These are phyloP conservation scores for Syrphus vitripennis DNA, from an alignment of 2,888 invertebrate species.

Conservation along the genomic window DNA sequence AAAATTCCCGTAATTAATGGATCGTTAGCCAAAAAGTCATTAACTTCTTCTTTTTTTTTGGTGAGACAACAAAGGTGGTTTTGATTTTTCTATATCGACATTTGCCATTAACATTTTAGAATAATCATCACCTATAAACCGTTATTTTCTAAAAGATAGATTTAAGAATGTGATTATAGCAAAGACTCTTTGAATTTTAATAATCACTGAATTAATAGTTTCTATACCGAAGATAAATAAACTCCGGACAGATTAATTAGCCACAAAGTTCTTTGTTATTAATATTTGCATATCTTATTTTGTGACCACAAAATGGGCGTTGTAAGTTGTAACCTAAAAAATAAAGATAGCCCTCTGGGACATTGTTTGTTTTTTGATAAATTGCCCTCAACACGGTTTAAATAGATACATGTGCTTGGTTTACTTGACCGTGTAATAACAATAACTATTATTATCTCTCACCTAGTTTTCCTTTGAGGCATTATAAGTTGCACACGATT, in stretches of 20 bases:
- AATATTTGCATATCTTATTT: background rate
- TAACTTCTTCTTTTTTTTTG: background rate
- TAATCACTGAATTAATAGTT: slow-evolving; percentile 4
- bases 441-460: slow-evolving; percentile 38
- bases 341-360: background rate
- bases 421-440: slow-evolving; percentile 16
- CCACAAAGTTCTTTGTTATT: background rate
- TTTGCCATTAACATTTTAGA: background rate
- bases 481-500: slow-evolving; percentile 6
- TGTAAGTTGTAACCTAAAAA: slow-evolving; percentile 1
- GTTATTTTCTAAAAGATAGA: background rate
- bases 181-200: background rate
- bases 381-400: slow-evolving; percentile 37
- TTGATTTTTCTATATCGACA: background rate
- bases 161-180: background rate
- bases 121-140: slow-evolving; percentile 5
- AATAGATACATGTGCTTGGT: background rate
- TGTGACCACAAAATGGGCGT: background rate
- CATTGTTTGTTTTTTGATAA: background rate
- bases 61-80: background rate
- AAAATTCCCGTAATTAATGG: background rate
- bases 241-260: background rate
- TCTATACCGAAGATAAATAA: background rate
- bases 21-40: slow-evolving; percentile 14
- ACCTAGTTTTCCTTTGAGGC: slow-evolving; percentile 51